Base-by-base conservation (phyloP, 2,113 vertebrate genomes). In the Etheostoma spectabile region DNA sequence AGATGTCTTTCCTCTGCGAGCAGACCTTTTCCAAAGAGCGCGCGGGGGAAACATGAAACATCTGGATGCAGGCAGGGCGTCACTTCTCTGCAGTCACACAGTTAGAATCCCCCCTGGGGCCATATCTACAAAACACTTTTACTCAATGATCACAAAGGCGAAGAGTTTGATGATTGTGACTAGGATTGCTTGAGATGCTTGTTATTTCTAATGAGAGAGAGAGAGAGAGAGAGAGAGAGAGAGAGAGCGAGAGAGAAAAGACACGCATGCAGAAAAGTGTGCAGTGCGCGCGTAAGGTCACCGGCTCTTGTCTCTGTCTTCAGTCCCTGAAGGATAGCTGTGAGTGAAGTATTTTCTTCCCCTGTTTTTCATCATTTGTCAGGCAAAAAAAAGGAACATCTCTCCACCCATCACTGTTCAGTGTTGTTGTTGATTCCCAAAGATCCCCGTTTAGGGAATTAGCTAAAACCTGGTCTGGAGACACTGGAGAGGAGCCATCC, bases 401-500 rank as follows among this genome's bases (percentile, higher is more conserved):
- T 79, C 80, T 83, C 83, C 82, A 84, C 80, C 74, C 83, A 77
- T 6, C 52, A 69, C 38, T 52, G 60, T 45, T 79, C 42, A 70
- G 80, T 56, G 62, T 56, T 80, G 62, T 56, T 80, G 93, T 83
- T 88, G 83, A 88, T 90, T 91, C 82, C 78, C 80, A 51, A 78
- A 88, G 79, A 84, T 79, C 90, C 87, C 70, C 62, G 51, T 86
- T 83, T 79, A 65, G 84, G 87, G 83, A 88, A 92, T 93, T 76
- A 90, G 80, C 78, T 86, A 95, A 95, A 94, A 93, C 88, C 90
- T 88, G 93, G 93, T 73, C 51, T 87, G 91, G 93, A 92, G 93
- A 91, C n/a, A 69, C 88, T 93, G 93, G 94, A 94, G 83, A 75
- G 86, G 89, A 90, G 91, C 90, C 92, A 92, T 80, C 27, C 45